Evolutionary conservation across 2,113 vertebrate species (phyloP), one percentile per base, ranked within the genome.

Genomic region (Callopanchax toddi): DNA sequence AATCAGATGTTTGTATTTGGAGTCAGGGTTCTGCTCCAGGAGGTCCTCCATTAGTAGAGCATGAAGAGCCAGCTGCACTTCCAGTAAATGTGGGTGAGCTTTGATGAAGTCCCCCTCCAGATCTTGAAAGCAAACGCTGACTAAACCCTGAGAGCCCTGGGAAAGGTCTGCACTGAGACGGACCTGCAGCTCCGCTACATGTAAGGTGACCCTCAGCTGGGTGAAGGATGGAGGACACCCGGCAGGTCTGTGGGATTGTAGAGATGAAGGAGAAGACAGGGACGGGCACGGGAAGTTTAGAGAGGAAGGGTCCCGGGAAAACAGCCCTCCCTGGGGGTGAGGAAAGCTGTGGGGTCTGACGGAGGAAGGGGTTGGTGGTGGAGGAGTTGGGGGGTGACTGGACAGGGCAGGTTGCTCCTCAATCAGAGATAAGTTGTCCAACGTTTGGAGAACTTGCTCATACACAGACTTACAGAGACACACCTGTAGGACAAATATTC

Each of bases 1-100:
- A 94, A 99, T 99, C 44, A 99, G 88, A 69, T 98, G 94, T 84
- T 97, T 99, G 43, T 98, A 94, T 68, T 95, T 92, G 0, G 97
- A 98, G 37, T 98, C 94, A 0, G 96, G 93, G 32, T 98, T 96
- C 54, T 91, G 96, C 43, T 96, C 96, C 76, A 99, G 40, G 15
- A 99, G 92, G 71, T 99, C 97, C 73, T 99, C 97, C 97, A 99
- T 99, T 1, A 98, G 92, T 55, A 99, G 87, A 1, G 97, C 98
- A 2, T 91, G 95, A 59, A 99, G 87, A 45, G 95, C 91, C 53
- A 98, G 93, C 91, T 98, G 95, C 32, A 99, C 82, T 13, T 93
- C 92, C 26, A 98, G 67, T 32, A 93, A 93, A 10, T 97, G 92
- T 6, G 96, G 96, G 54, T 99, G 96, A 49, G 98, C 95, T 90